phyloP scores from a whole-genome alignment of 2,113 vertebrate species.

The Pluvianellus socialis region DNA sequence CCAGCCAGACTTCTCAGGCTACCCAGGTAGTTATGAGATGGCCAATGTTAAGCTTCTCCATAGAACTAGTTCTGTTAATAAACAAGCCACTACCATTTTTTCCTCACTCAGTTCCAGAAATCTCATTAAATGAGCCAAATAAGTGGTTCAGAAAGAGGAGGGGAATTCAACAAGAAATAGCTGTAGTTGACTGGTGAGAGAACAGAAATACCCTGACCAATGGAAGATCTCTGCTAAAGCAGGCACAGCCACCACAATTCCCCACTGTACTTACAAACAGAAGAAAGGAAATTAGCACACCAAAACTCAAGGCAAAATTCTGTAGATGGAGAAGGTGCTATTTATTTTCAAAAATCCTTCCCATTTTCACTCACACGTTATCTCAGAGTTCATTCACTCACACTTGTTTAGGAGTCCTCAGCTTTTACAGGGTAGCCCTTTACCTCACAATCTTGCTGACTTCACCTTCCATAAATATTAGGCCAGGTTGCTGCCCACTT shows the following conservation, averaged over 20 bases:
- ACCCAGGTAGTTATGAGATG: neutral
- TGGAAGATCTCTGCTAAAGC: neutral
- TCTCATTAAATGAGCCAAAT: neutral
- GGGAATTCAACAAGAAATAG: neutral
- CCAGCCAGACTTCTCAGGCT: neutral
- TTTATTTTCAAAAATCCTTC: neutral
- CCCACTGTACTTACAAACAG: neutral
- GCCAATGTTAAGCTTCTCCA: neutral
- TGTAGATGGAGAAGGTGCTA: neutral
- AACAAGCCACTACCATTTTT: neutral
- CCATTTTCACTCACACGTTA: neutral
- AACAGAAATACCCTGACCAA: neutral
- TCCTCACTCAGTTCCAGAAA: neutral
- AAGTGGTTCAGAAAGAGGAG: neutral
- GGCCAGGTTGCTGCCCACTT: neutral
- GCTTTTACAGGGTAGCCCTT: neutral
- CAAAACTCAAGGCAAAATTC: neutral
- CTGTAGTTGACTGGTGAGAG: neutral
- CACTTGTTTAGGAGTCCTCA: neutral
- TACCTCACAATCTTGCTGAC: neutral
- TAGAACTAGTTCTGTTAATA: neutral
- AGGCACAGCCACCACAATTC: neutral
- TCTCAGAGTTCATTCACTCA: neutral
- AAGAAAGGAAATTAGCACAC: neutral
- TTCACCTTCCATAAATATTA: neutral